These are phyloP conservation scores for Cyclopterus lumpus DNA, from an alignment of 2,797 vertebrate species.

Conservation along the genomic window DNA sequence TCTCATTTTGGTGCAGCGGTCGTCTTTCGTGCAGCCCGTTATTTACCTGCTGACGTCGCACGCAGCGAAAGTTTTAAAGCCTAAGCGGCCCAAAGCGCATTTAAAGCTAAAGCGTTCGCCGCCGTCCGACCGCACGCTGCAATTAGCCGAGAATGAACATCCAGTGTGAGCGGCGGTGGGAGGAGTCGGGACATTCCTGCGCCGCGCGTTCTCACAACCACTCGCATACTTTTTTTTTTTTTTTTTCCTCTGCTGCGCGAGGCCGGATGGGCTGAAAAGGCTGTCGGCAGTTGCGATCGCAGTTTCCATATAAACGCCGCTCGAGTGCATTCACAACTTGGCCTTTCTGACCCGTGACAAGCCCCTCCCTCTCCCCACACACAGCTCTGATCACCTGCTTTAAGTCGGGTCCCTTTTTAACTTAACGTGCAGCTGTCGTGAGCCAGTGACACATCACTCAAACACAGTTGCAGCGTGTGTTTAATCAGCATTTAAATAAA, in stretches of 20 bases:
- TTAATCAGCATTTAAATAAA: neutral
- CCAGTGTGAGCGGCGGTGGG: conserved; percentile 9
- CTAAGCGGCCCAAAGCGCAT: too few species aligned
- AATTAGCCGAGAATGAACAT: neutral
- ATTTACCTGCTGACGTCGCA: too few species aligned
- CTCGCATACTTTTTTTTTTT: conserved; percentile 31
- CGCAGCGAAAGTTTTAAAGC: too few species aligned
- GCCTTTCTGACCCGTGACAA: neutral
- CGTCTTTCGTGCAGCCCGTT: too few species aligned
- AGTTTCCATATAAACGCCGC: too few species aligned
- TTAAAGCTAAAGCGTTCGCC: too few species aligned
- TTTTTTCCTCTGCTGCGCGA: neutral
- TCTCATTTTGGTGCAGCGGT: too few species aligned
- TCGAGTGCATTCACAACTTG: neutral
- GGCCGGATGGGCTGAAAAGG: neutral
- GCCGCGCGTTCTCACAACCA: conserved; percentile 34
- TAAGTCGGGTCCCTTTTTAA: neutral
- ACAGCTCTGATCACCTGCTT: too few species aligned
- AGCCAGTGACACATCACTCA: too few species aligned
- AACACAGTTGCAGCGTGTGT: neutral
- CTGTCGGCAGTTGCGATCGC: too few species aligned
- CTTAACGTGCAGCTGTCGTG: neutral
- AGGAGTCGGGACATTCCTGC: conserved; percentile 40
- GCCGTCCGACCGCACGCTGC: too few species aligned
- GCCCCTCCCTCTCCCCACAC: too few species aligned